Conservation (phyloP, 1,140 invertebrate genomes). For the Drosophila ercepeae region DNA sequence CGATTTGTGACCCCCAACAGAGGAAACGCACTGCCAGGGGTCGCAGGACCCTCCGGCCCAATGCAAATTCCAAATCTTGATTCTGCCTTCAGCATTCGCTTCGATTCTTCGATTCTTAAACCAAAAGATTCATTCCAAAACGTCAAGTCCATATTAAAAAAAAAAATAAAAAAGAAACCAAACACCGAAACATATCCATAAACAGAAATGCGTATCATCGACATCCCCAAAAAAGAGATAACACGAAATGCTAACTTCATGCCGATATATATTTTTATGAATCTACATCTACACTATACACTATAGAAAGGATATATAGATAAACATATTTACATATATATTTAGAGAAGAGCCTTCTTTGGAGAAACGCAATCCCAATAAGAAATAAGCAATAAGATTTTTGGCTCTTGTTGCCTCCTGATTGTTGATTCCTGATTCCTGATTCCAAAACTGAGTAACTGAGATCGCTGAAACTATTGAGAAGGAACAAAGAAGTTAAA, state of each 20-base stretch:
- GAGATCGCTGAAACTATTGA: constrained; percentile 2
- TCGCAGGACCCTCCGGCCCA: no score
- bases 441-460: constrained; percentile 32
- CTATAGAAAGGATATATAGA: background rate
- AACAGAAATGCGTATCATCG: constrained; percentile 23
- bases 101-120: constrained; percentile 5
- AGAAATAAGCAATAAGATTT: constrained; percentile 26
- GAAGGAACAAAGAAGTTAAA: no score
- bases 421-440: constrained; percentile 48
- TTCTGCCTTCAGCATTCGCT: constrained; percentile 36
- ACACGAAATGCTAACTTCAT: constrained; percentile 5
- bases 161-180: constrained; percentile 1
- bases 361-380: constrained; percentile 12
- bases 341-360: constrained; percentile 25
- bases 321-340: constrained; percentile 18
- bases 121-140: constrained; percentile 32
- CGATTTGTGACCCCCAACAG: no score
- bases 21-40: background rate
- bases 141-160: background rate
- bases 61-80: constrained; percentile 8
- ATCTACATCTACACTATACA: constrained; percentile 8
- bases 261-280: constrained; percentile 41
- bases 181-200: constrained; percentile 34
- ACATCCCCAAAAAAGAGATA: constrained; percentile 4
- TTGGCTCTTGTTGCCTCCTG: constrained; percentile 32